These are phyloP conservation scores for Lerista edwardsae DNA, from an alignment of 2,797 vertebrate genomes.

Conservation along the genomic window DNA sequence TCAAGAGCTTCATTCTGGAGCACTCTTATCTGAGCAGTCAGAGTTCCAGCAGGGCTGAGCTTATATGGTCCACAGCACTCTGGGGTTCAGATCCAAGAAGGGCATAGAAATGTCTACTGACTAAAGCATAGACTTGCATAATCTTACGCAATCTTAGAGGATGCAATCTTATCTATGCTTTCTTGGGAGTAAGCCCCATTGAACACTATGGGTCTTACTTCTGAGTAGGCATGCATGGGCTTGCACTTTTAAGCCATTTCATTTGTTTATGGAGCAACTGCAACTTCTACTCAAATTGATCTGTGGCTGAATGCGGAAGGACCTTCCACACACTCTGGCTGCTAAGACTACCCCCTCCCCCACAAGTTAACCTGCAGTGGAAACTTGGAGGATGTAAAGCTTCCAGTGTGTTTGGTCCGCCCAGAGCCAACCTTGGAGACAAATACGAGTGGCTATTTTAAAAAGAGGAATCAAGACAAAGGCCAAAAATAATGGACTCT, in stretches of 20 bases:
- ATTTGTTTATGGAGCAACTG: constrained; percentile 3
- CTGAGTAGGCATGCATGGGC: too few relatives aligned
- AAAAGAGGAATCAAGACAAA: constrained; percentile 13
- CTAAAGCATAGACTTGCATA: too few relatives aligned
- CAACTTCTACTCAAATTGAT: constrained; percentile 8
- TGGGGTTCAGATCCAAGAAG: neutral
- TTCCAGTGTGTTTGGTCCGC: constrained; percentile 37
- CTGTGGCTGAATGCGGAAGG: neutral
- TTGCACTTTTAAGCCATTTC: neutral
- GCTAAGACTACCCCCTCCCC: too few relatives aligned
- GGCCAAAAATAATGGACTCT: constrained; percentile 35
- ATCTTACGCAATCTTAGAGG: too few relatives aligned
- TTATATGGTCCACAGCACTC: neutral
- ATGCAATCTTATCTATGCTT: too few relatives aligned
- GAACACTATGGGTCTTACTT: too few relatives aligned
- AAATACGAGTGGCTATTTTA: constrained; percentile 28
- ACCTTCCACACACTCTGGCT: neutral
- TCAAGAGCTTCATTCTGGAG: neutral
- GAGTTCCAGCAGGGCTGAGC: too few relatives aligned
- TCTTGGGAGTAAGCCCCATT: too few relatives aligned
- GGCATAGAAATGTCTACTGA: neutral
- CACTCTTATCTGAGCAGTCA: neutral
- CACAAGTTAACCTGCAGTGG: neutral
- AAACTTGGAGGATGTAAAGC: constrained; percentile 19
- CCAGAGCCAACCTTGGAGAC: constrained; percentile 10